These are phyloP conservation scores for Ahaetulla prasina DNA, from an alignment of 2,113 vertebrate species.

Conservation along the genomic window DNA sequence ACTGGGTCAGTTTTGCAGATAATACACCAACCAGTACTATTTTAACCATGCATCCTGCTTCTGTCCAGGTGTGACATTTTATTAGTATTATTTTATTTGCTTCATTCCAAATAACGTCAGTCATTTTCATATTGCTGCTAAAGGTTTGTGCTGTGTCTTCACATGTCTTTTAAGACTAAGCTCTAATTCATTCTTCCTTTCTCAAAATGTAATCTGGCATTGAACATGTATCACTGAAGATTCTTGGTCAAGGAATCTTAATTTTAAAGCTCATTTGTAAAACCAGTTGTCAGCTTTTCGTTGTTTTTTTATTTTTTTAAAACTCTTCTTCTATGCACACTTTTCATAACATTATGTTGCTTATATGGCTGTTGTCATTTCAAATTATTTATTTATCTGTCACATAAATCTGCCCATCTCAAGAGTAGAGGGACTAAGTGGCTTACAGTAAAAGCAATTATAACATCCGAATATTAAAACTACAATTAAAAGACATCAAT, in stretches of 20 bases:
- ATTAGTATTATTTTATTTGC: constrained; percentile 79
- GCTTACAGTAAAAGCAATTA: not conserved
- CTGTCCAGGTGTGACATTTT: constrained; percentile 94
- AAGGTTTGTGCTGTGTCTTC: constrained; percentile 51
- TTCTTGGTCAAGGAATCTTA: constrained; percentile 36
- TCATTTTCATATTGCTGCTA: constrained; percentile 53
- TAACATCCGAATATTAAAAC: not conserved
- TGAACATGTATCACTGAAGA: constrained; percentile 31
- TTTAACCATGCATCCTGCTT: constrained; percentile 93
- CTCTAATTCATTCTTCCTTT: constrained; percentile 41
- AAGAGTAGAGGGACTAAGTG: not conserved
- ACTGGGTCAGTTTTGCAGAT: constrained; percentile 99
- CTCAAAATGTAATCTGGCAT: constrained; percentile 35
- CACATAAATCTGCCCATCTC: not conserved
- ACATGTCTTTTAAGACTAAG: constrained; percentile 37
- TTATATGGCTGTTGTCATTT: constrained; percentile 65
- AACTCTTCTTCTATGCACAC: constrained; percentile 66
- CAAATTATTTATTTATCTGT: constrained; percentile 7
- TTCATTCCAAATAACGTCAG: constrained; percentile 66
- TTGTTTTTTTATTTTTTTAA: constrained; percentile 43
- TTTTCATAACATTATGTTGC: constrained; percentile 62
- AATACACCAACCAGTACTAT: constrained; percentile 94
- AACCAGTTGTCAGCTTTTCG: constrained; percentile 13
- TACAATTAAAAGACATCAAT: not conserved
- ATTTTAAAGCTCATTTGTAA: constrained; percentile 27